Conservation (phyloP, 2,888 invertebrate species). For the Drosophila anceps region DNA sequence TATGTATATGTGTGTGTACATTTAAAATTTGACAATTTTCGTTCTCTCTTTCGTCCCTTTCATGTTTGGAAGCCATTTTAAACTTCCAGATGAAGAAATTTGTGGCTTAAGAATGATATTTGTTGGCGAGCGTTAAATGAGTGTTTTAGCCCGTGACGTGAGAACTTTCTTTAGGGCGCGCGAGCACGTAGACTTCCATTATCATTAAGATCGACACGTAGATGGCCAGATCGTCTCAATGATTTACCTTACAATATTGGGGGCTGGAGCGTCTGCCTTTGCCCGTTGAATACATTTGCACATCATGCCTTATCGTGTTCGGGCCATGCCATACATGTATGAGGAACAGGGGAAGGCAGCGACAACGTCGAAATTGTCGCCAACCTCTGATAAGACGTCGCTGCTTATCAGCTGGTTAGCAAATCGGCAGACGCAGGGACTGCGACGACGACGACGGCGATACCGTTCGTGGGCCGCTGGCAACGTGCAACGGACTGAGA, state of each 20-base stretch:
- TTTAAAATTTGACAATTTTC: conserved; percentile 4
- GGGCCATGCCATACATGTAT: no score
- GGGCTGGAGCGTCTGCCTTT: neutral
- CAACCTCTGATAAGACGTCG: conserved; percentile 51
- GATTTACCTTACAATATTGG: conserved; percentile 9
- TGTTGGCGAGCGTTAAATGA: neutral
- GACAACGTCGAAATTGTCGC: conserved; percentile 44
- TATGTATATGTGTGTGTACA: neutral
- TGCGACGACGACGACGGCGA: conserved; percentile 26
- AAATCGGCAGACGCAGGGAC: conserved; percentile 52
- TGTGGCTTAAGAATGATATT: neutral
- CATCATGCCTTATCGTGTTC: neutral
- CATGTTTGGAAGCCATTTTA: neutral
- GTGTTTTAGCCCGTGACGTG: neutral
- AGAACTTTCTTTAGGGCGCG: neutral
- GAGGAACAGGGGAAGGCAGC: conserved; percentile 16
- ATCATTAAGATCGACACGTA: neutral
- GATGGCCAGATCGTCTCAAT: neutral
- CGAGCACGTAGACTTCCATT: neutral
- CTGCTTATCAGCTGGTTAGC: conserved; percentile 46
- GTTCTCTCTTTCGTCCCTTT: neutral
- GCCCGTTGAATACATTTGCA: conserved; percentile 15
- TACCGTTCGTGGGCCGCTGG: conserved; percentile 20
- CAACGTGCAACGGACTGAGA: conserved; percentile 52
- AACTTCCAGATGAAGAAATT: neutral